Percentiles rank a stretch among this genome's conserved stretches.
phyloP scores from a whole-genome alignment of 2,797 vertebrate genomes.

The Schizopygopsis malacanthus region DNA sequence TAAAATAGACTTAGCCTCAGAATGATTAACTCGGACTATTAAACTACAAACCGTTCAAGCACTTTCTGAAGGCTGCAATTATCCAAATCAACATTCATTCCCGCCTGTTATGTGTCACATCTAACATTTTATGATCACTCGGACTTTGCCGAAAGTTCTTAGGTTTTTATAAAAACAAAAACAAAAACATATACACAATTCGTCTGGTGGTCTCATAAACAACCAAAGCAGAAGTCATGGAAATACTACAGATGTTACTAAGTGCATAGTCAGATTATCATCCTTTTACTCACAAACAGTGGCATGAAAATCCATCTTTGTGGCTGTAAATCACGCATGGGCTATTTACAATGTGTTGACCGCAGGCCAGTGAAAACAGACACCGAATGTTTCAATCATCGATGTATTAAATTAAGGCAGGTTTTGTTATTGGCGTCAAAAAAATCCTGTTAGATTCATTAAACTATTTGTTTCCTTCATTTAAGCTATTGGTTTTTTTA shows the following conservation, averaged over 20 bases:
- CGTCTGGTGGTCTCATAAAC: background rate
- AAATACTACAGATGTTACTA: background rate
- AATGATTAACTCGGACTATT: conserved; percentile 8
- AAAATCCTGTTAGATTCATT: background rate
- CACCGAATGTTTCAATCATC: background rate
- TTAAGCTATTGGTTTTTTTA: background rate
- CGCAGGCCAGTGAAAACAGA: conserved; percentile 22
- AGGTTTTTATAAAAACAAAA: background rate
- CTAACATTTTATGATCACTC: background rate
- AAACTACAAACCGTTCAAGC: background rate
- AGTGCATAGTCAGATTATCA: background rate
- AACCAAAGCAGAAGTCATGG: background rate
- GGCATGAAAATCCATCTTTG: conserved; percentile 19
- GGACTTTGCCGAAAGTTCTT: background rate
- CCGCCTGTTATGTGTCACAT: background rate
- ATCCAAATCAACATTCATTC: background rate
- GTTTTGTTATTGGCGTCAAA: background rate
- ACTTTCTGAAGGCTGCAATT: background rate
- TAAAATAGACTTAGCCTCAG: background rate
- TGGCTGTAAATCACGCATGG: conserved; percentile 29
- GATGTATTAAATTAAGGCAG: background rate
- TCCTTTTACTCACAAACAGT: background rate
- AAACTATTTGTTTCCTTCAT: background rate
- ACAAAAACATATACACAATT: background rate
- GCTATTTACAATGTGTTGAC: conserved; percentile 17